A percentile compares a stretch with the other conserved stretches of the same genome.
Conservation (phyloP, 2,888 invertebrate genomes). For the Epistrophe eligans region DNA sequence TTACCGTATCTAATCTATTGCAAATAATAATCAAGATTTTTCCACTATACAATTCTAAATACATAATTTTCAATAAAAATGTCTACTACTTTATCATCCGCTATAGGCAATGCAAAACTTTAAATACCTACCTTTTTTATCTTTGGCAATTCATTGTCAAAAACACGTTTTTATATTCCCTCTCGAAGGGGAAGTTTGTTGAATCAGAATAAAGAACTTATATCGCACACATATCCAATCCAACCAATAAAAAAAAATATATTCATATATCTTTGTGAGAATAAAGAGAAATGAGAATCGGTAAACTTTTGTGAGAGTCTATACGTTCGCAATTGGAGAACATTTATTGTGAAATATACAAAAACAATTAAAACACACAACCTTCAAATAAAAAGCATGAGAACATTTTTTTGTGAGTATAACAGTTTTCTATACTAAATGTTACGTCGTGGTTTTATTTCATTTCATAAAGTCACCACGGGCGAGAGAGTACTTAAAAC, state of each 20-base stretch:
- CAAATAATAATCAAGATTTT: not conserved
- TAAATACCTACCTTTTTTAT: constrained; percentile 42
- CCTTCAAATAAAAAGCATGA: constrained; percentile 72
- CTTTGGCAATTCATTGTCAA: constrained; percentile 61
- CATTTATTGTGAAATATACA: constrained; percentile 64
- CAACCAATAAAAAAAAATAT: not conserved
- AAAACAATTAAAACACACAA: constrained; percentile 66
- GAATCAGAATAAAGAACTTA: constrained; percentile 17
- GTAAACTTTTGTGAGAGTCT: constrained; percentile 43
- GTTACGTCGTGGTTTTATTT: constrained; percentile 77
- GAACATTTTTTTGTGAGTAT: constrained; percentile 69
- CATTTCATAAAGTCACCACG: constrained; percentile 76
- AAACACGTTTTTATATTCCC: constrained; percentile 62
- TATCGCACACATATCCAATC: constrained; percentile 11
- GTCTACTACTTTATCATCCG: constrained; percentile 17
- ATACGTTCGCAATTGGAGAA: constrained; percentile 30
- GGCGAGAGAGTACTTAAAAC: constrained; percentile 77
- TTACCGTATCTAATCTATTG: not conserved
- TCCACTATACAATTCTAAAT: not conserved
- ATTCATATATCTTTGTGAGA: constrained; percentile 19
- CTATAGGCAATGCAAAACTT: constrained; percentile 10
- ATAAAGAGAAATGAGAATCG: constrained; percentile 40
- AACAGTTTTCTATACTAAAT: constrained; percentile 72
- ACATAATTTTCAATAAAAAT: constrained; percentile 3
- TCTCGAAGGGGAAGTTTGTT: constrained; percentile 37